phyloP scores from a whole-genome alignment of 1,140 invertebrate species.

The Diabrotica virgifera region DNA sequence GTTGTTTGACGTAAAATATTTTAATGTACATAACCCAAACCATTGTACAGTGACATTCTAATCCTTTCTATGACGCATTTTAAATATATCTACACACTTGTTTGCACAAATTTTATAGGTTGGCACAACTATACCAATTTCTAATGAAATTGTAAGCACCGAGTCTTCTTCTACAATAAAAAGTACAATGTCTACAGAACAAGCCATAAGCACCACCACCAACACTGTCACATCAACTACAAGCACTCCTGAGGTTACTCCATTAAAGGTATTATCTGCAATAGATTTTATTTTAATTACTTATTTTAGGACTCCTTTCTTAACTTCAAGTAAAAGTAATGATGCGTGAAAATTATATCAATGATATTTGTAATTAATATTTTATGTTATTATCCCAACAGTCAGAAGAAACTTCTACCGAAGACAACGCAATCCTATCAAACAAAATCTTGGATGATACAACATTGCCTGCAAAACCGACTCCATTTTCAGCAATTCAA shows the following conservation, averaged over 20 bases:
- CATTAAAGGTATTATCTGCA: too few species aligned
- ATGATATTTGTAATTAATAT: too few species aligned
- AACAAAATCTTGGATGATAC: background rate
- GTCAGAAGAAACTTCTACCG: background rate
- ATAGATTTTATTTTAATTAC: too few species aligned
- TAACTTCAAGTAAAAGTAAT: too few species aligned
- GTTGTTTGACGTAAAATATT: too few species aligned
- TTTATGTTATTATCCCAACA: too few species aligned
- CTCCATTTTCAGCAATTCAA: slow-evolving; percentile 23
- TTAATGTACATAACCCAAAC: too few species aligned
- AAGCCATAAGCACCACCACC: slow-evolving; percentile 2
- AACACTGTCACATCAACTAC: slow-evolving; percentile 35
- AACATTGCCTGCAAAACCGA: slow-evolving; percentile 23
- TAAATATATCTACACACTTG: too few species aligned
- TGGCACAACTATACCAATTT: background rate
- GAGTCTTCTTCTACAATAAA: background rate
- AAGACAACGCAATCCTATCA: background rate
- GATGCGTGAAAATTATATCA: too few species aligned
- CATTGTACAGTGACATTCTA: too few species aligned
- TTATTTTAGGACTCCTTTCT: too few species aligned
- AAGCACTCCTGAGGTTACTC: slow-evolving; percentile 34
- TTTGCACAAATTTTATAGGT: background rate
- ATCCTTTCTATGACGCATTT: background rate
- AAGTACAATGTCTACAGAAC: background rate
- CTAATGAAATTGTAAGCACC: background rate